phyloP scores from a whole-genome alignment of 1,140 invertebrate genomes.

The Drosophila arawakana region DNA sequence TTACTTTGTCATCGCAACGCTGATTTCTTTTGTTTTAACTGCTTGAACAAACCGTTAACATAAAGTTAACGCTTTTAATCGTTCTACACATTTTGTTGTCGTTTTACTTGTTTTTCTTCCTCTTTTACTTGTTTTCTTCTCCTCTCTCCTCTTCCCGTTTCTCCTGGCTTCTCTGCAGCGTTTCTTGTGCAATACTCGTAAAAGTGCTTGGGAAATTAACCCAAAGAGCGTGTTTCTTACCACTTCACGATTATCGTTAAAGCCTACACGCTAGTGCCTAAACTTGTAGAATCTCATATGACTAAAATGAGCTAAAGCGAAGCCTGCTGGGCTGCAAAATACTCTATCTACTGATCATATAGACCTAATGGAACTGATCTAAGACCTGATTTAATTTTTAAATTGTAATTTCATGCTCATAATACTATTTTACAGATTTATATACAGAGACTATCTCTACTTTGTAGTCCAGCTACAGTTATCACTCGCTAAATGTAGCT shows the following conservation, averaged over 20 bases:
- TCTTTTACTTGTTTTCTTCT: not conserved
- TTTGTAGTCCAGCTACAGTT: too few species aligned
- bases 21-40: constrained; percentile 32
- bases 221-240: constrained; percentile 27
- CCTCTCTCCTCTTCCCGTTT: not conserved
- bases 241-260: constrained; percentile 15
- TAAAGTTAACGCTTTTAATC: constrained; percentile 70
- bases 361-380: too few species aligned
- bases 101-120: constrained; percentile 2
- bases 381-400: too few species aligned
- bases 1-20: constrained; percentile 47
- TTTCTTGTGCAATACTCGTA: constrained; percentile 41
- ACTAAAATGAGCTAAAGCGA: not conserved
- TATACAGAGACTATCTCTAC: too few species aligned
- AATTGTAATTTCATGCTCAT: too few species aligned
- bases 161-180: not conserved
- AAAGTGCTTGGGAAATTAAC: constrained; percentile 50
- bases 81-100: constrained; percentile 56
- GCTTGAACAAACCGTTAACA: constrained; percentile 42
- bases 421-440: too few species aligned
- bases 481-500: too few species aligned
- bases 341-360: not conserved
- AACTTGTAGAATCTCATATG: not conserved
- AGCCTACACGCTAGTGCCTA: constrained; percentile 6
- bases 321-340: not conserved